Base-by-base conservation (phyloP, 2,113 vertebrate genomes). In the Aythya baeri region DNA sequence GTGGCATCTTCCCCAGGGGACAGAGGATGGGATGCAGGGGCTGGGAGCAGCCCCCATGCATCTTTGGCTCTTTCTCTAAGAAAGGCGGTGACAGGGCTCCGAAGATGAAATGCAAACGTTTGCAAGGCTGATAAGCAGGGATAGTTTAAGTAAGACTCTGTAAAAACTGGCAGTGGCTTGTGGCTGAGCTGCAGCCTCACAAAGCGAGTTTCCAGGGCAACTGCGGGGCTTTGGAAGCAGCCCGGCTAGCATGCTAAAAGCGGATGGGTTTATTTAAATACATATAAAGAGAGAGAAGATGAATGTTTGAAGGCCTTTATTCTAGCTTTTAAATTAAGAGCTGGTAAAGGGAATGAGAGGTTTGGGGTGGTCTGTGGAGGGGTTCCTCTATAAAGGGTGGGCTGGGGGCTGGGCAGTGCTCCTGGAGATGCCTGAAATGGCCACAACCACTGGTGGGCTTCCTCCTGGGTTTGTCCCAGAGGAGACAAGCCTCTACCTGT, bases 401-500 rank as follows among this genome's bases (percentile, higher is more conserved):
- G 22, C 16, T 3, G 2, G 67, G 16, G 75, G 36, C 52, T 81
- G 54, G 27, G 27, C 54, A 62, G 31, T 20, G 50, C 8, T 55
- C 43, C 36, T 23, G 21, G 59, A 26, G 18, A 62, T n/a, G 34
- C 21, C 31, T 17, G 11, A 4, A 46, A 9, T 8, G 0, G 16
- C 18, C 38, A 31, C 68, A 46, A 38, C 27, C 2, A 1, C 1
- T 31, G 21, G 17, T 3, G 15, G 23, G 25, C 2, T 68, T 84
- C 67, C 34, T 89, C 9, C 18, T 65, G 92, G 88, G 50, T 43
- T 3, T 34, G 75, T 27, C 49, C 46, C 21, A 21, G 46, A 22
- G 46, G 46, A 49, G 81, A 94, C 98, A 25, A 98, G 98, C 87
- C 96, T 98, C 31, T 99, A 99, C 67, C 97, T 91, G 0, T 99